Conservation (phyloP, 2,113 vertebrate genomes). For the Cephalopholis sonnerati region DNA sequence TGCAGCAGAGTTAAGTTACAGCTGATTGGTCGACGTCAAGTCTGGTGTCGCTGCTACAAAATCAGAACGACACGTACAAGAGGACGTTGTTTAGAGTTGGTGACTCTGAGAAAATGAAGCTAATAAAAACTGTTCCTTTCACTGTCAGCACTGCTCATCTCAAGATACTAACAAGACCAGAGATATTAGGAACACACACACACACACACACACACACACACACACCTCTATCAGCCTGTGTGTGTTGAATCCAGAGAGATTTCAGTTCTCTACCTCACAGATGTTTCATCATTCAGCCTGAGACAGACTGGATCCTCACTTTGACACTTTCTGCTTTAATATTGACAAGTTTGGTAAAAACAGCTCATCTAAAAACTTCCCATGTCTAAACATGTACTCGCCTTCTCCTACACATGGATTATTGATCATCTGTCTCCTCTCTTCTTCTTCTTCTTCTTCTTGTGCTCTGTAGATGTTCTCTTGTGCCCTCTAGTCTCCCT, state of each 20-base stretch:
- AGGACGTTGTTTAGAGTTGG: neutral
- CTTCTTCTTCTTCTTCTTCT: neutral
- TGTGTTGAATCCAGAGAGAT: neutral
- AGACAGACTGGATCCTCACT: constrained; percentile 25
- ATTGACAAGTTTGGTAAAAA: constrained; percentile 39
- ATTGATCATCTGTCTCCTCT: neutral
- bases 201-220: neutral
- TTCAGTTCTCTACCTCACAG: constrained; percentile 13
- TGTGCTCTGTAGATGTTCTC: neutral
- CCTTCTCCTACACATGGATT: neutral
- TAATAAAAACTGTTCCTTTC: neutral
- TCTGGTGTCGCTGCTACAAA: neutral
- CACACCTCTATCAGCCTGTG: neutral
- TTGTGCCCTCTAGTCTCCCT: neutral
- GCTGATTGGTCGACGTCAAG: constrained; percentile 5
- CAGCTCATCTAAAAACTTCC: constrained; percentile 1
- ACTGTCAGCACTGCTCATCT: neutral
- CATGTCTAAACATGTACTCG: neutral
- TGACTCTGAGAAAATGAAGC: neutral
- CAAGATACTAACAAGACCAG: neutral
- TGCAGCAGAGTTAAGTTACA: neutral
- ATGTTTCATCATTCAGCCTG: constrained; percentile 25
- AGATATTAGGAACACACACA: neutral
- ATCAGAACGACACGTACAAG: neutral
- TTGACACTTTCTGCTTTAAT: constrained; percentile 37